These are phyloP conservation scores for Plemyria rubiginata DNA, from an alignment of 2,888 invertebrate genomes.

Conservation along the genomic window DNA sequence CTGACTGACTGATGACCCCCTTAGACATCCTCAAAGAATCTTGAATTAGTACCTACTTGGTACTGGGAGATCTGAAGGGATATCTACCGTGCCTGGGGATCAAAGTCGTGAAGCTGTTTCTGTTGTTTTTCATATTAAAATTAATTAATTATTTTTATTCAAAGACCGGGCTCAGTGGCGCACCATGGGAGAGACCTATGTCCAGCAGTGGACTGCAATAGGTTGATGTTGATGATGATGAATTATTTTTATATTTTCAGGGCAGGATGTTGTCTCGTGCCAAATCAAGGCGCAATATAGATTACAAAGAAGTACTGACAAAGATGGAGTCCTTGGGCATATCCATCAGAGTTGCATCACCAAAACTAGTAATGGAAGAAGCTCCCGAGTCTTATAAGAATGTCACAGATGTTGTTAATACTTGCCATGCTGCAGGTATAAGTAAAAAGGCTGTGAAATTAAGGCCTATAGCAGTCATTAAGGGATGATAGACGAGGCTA, in stretches of 20 bases:
- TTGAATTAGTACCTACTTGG: no score
- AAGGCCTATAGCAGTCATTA: constrained; percentile 99
- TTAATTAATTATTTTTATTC: no score
- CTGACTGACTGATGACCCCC: no score
- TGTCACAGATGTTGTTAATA: constrained; percentile 99
- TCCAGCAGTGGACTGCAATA: no score
- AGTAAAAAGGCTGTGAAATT: constrained; percentile 98
- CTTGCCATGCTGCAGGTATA: constrained; percentile 98
- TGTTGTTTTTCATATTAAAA: no score
- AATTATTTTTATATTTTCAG: constrained; percentile 75
- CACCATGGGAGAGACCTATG: no score
- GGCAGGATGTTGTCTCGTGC: constrained; percentile 98
- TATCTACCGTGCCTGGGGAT: no score
- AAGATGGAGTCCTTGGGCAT: constrained; percentile 94
- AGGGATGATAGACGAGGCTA: constrained; percentile 87
- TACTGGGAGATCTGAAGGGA: no score
- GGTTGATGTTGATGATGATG: no score
- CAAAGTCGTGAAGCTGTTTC: no score
- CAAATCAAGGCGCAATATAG: constrained; percentile 97
- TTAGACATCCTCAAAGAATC: no score
- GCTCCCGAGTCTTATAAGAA: constrained; percentile 99
- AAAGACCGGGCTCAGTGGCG: no score
- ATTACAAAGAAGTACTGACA: constrained; percentile 95
- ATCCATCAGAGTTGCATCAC: constrained; percentile 98
- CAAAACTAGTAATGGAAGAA: constrained; percentile 99